A percentile compares a stretch with the other conserved stretches of the same genome.
Evolutionary conservation across 1,140 invertebrate species (phyloP).

Genomic region (Papilio machaon): DNA sequence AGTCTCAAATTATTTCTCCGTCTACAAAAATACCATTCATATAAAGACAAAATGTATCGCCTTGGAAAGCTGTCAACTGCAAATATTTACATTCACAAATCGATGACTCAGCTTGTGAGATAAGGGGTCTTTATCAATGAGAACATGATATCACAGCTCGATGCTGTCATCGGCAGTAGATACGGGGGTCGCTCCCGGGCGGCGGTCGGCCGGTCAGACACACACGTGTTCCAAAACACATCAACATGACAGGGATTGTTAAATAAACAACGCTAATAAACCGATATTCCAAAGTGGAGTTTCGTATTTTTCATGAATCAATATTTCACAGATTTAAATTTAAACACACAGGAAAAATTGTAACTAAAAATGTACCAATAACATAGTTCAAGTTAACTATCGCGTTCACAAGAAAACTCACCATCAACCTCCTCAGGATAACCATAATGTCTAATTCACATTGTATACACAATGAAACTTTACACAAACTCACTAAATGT

Average conservation of each 20-base stretch:
- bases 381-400: background rate
- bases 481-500: background rate
- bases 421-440: constrained; percentile 67
- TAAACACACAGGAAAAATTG: background rate
- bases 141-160: background rate
- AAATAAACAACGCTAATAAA: background rate
- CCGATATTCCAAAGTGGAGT: background rate
- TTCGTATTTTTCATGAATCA: background rate
- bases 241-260: background rate
- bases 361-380: background rate
- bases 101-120: background rate
- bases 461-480: constrained; percentile 39
- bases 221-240: background rate
- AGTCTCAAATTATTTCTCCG: no score
- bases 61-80: background rate
- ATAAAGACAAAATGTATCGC: background rate
- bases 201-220: background rate
- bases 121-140: constrained; percentile 7
- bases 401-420: constrained; percentile 45
- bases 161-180: constrained; percentile 6
- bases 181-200: background rate
- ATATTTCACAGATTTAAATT: background rate
- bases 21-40: background rate
- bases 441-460: constrained; percentile 63
- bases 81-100: background rate